Evolutionary conservation across 2,888 invertebrate genomes (phyloP).

Genomic region (Scaptomyza cyrtandrae): DNA sequence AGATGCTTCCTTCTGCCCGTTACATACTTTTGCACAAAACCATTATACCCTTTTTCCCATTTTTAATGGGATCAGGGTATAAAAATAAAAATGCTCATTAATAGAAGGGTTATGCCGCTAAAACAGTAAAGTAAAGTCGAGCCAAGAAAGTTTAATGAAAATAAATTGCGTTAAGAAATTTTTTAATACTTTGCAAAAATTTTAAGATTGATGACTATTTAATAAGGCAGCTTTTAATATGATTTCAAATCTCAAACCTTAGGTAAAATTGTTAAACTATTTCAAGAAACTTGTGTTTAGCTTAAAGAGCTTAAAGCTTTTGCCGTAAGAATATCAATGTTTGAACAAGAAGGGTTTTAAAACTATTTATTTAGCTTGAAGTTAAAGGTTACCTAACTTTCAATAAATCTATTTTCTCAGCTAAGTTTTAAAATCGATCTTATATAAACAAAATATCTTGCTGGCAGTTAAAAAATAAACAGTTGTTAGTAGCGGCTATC

Average conservation of each 20-base stretch:
- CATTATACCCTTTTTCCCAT: too few relatives aligned
- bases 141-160: constrained; percentile 22
- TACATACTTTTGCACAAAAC: too few relatives aligned
- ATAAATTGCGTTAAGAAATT: constrained; percentile 21
- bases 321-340: too few relatives aligned
- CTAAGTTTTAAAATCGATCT: neutral
- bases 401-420: neutral
- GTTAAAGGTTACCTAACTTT: too few relatives aligned
- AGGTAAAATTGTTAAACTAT: constrained; percentile 4
- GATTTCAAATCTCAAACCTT: neutral
- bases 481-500: neutral
- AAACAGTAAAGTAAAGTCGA: constrained; percentile 7
- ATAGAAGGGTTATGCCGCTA: constrained; percentile 14
- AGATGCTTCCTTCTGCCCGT: too few relatives aligned
- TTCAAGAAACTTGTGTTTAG: neutral
- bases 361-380: too few relatives aligned
- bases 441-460: neutral
- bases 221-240: constrained; percentile 9
- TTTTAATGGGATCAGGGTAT: too few relatives aligned
- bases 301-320: neutral
- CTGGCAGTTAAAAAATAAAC: neutral
- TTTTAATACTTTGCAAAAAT: constrained; percentile 18
- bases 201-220: constrained; percentile 22
- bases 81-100: constrained; percentile 18
- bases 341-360: too few relatives aligned